Evolutionary conservation across 1,140 invertebrate species (phyloP).

Genomic region (Agrypnia vestita): DNA sequence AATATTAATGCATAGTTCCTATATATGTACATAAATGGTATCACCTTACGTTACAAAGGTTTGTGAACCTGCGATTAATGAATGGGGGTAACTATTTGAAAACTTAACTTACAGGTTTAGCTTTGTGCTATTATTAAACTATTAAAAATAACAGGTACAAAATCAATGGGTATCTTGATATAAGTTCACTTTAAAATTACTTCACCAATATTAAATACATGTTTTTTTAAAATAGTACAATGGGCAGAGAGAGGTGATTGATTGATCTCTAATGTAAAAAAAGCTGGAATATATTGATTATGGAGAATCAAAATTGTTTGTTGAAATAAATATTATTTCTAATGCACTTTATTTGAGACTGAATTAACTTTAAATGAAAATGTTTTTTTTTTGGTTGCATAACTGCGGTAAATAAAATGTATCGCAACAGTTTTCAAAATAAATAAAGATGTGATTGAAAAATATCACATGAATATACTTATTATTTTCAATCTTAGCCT

Average conservation of each 20-base stretch:
- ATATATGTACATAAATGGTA: not conserved
- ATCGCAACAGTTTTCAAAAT: too few species aligned
- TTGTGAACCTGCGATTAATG: not conserved
- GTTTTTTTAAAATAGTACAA: not conserved
- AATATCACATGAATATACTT: too few species aligned
- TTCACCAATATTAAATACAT: too few species aligned
- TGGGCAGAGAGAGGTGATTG: not conserved
- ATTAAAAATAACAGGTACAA: slow-evolving; percentile 42
- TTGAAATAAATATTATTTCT: not conserved
- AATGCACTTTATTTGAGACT: not conserved
- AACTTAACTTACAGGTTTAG: slow-evolving; percentile 33
- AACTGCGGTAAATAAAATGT: too few species aligned
- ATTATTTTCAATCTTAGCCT: too few species aligned
- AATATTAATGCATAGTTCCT: not conserved
- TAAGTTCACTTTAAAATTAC: not conserved
- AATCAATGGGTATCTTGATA: slow-evolving; percentile 16
- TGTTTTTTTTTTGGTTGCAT: not conserved
- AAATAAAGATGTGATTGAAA: too few species aligned
- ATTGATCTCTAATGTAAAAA: not conserved
- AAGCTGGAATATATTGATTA: not conserved
- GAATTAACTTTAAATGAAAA: too few species aligned
- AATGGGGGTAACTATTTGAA: slow-evolving; percentile 20
- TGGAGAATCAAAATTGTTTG: too few species aligned
- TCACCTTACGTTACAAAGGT: not conserved
- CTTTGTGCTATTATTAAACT: slow-evolving; percentile 31